Percentiles rank a stretch among this genome's conserved stretches.
Evolutionary conservation across 2,888 invertebrate species (phyloP).

Genomic region (Leucoma salicis): DNA sequence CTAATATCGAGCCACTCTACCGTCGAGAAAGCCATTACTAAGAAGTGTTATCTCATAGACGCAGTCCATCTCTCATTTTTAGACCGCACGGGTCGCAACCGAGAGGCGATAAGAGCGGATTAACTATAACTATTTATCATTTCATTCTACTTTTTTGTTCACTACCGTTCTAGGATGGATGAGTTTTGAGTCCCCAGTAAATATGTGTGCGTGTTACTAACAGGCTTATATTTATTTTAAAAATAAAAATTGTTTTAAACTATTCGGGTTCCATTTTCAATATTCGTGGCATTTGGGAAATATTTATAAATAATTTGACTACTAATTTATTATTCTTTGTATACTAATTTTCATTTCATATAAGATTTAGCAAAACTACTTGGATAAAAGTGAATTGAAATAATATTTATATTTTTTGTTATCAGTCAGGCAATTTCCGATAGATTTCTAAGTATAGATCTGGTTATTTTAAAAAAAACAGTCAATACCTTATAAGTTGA

Average conservation of each 20-base stretch:
- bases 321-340: too few species aligned
- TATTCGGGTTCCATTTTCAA: too few species aligned
- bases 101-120: constrained; percentile 74
- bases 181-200: constrained; percentile 43
- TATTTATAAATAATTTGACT: too few species aligned
- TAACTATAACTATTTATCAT: constrained; percentile 80
- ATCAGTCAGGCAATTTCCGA: too few species aligned
- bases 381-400: too few species aligned
- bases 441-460: too few species aligned
- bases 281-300: too few species aligned
- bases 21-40: constrained; percentile 62
- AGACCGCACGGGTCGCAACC: constrained; percentile 75
- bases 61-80: constrained; percentile 77
- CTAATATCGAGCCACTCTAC: constrained; percentile 42
- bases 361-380: too few species aligned
- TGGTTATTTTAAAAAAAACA: too few species aligned
- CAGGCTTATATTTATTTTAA: neutral
- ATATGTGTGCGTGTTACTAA: neutral
- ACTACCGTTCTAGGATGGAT: constrained; percentile 66
- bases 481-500: too few species aligned
- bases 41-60: constrained; percentile 69
- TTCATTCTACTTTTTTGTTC: constrained; percentile 66
- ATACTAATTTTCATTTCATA: too few species aligned
- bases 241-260: neutral
- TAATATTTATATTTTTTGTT: too few species aligned